These are phyloP conservation scores for Nyctibius bracteatus DNA, from an alignment of 2,113 vertebrate genomes.

Conservation along the genomic window DNA sequence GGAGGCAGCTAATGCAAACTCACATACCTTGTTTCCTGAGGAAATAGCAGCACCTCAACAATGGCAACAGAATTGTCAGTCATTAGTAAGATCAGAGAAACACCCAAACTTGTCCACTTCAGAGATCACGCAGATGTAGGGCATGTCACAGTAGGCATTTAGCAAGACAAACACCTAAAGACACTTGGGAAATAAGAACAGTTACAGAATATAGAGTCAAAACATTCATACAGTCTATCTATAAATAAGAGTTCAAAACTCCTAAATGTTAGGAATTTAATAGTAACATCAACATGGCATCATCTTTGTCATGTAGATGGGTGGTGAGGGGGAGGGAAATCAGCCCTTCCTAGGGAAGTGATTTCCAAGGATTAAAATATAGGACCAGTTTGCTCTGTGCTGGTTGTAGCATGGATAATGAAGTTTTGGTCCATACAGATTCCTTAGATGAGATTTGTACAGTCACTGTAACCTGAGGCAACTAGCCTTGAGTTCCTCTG, in stretches of 20 bases:
- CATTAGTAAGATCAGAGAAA: background rate
- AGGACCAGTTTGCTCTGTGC: background rate
- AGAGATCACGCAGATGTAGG: background rate
- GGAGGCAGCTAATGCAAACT: background rate
- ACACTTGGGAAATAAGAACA: background rate
- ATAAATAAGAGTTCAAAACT: background rate
- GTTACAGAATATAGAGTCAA: background rate
- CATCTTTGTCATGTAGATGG: background rate
- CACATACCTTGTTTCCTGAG: background rate
- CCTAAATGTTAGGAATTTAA: background rate
- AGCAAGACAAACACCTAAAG: background rate
- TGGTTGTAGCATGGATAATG: background rate
- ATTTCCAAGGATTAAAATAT: background rate
- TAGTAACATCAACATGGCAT: background rate
- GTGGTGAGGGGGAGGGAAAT: accelerated
- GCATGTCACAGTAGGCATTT: background rate
- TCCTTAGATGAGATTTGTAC: background rate
- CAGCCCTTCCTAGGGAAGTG: background rate
- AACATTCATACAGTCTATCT: background rate
- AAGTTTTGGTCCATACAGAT: background rate
- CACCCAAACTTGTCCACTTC: background rate
- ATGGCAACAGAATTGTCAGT: background rate
- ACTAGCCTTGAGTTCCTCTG: background rate
- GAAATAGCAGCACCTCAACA: background rate
- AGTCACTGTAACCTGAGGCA: background rate